Evolutionary conservation across 2,888 invertebrate genomes (phyloP).

Genomic region (Caenorhabditis panamensis): DNA sequence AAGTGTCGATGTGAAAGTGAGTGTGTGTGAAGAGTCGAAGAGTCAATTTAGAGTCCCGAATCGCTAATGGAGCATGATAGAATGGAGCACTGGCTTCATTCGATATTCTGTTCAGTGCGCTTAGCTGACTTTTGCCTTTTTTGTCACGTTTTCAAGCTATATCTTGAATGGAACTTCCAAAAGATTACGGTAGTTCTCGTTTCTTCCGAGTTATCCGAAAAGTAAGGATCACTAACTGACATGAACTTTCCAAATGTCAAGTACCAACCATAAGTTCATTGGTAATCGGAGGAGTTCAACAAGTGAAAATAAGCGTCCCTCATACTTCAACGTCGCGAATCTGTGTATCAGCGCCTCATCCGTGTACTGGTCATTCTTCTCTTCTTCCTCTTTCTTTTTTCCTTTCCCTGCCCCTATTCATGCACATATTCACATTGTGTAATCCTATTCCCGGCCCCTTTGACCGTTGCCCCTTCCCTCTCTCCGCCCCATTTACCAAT

Average conservation of each 20-base stretch:
- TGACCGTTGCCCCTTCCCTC: slow-evolving; percentile 13
- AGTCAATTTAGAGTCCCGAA: slow-evolving; percentile 52
- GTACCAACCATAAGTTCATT: too few relatives aligned
- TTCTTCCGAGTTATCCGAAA: too few relatives aligned
- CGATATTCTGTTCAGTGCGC: slow-evolving; percentile 27
- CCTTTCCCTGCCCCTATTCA: background rate
- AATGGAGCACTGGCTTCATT: slow-evolving; percentile 30
- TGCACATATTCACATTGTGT: slow-evolving; percentile 8
- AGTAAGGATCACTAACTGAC: too few relatives aligned
- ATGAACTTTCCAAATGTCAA: too few relatives aligned
- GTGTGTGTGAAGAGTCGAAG: background rate
- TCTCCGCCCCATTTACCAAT: slow-evolving; percentile 3
- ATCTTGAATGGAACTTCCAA: too few relatives aligned
- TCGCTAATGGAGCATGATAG: slow-evolving; percentile 53
- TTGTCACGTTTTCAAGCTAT: background rate
- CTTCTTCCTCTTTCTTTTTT: background rate
- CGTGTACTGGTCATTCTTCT: background rate
- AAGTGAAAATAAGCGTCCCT: too few relatives aligned
- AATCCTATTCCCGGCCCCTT: slow-evolving; percentile 2
- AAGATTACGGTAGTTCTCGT: too few relatives aligned
- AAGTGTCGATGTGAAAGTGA: slow-evolving; percentile 30
- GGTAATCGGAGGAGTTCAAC: too few relatives aligned
- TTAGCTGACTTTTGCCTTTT: background rate
- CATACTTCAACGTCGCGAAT: too few relatives aligned
- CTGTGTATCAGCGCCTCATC: background rate